Base-by-base conservation (phyloP, 2,113 vertebrate species). In the Myotis yumanensis region DNA sequence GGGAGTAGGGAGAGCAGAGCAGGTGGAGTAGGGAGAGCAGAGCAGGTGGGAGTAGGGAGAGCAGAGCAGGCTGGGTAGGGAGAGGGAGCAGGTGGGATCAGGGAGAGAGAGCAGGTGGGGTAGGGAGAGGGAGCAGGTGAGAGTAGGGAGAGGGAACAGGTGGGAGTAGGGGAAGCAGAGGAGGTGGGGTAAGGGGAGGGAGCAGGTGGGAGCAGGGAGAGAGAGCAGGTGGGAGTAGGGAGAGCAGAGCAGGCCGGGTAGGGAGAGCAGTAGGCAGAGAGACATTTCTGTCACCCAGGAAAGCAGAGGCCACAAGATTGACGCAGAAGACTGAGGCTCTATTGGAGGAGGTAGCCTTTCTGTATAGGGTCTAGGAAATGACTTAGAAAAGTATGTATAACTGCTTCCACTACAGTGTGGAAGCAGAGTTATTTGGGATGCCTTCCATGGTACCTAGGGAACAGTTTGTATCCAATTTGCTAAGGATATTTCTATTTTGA, bases 391-490 rank as follows among this genome's bases (percentile, higher is more conserved):
- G 86, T 4, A 90, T 22, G 12, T 71, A 22, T 11, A 87, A 89
- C 54, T 85, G 51, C 37, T 72, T 83, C 40, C 51, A 46, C 71
- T 72, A 28, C 83, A 82, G 30, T 64, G 25, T 80, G 32, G 40
- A 43, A 43, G 43, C 46, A 71, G 37, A 71, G 37, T 83, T 94
- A 80, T 84, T 66, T 76, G 7, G 23, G 62, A 81, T 85, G 40
- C 1, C 48, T 80, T 73, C 40, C 76, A 20, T 81, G 43, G 82
- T 72, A 73, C 76, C 69, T 84, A 86, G 46, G 25, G 77, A 96
- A 94, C 71, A 59, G 80, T 89, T 54, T 75, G 18, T 52, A 83
- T 90, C 48, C 96, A 72, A 93, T 91, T 94, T 96, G 37, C 85
- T 90, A 90, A 54, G 48, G 62, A 80, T 77, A 37, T 91, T 94